Percentiles rank a stretch among this genome's conserved stretches.
phyloP scores from a whole-genome alignment of 2,797 vertebrate genomes.

The Trachurus trachurus region DNA sequence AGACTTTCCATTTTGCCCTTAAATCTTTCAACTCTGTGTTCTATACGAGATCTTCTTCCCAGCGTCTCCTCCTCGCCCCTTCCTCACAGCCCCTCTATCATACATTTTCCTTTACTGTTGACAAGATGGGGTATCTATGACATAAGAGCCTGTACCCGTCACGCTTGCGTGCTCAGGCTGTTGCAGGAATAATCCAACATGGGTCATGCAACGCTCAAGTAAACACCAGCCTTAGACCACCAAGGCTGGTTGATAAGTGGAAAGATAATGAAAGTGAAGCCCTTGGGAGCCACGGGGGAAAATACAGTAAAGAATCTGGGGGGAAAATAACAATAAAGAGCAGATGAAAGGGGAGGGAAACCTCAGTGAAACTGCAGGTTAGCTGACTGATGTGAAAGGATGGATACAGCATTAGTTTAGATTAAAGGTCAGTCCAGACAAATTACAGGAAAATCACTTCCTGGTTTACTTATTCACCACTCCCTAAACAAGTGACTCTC shows the following conservation, averaged over 20 bases:
- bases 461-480: background rate
- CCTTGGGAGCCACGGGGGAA: slow-evolving; percentile 25
- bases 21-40: slow-evolving; percentile 67
- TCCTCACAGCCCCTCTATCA: slow-evolving; percentile 57
- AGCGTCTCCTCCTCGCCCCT: background rate
- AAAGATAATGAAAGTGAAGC: slow-evolving; percentile 61
- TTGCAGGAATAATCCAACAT: slow-evolving; percentile 65
- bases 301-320: slow-evolving; percentile 32
- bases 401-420: slow-evolving; percentile 9
- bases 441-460: background rate
- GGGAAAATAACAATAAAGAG: slow-evolving; percentile 31
- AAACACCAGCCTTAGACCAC: slow-evolving; percentile 69
- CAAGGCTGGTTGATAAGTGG: slow-evolving; percentile 62
- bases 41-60: slow-evolving; percentile 21
- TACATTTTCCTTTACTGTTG: slow-evolving; percentile 63
- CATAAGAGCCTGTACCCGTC: slow-evolving; percentile 61
- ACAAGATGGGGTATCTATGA: slow-evolving; percentile 73
- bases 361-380: slow-evolving; percentile 36
- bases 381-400: slow-evolving; percentile 13
- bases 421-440: slow-evolving; percentile 9
- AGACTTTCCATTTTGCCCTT: slow-evolving; percentile 56
- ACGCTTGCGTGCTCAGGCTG: slow-evolving; percentile 62
- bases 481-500: background rate
- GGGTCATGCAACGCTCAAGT: slow-evolving; percentile 57
- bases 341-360: slow-evolving; percentile 56